These are phyloP conservation scores for Matsumurasca onukii DNA, from an alignment of 1,140 invertebrate genomes.

Conservation along the genomic window DNA sequence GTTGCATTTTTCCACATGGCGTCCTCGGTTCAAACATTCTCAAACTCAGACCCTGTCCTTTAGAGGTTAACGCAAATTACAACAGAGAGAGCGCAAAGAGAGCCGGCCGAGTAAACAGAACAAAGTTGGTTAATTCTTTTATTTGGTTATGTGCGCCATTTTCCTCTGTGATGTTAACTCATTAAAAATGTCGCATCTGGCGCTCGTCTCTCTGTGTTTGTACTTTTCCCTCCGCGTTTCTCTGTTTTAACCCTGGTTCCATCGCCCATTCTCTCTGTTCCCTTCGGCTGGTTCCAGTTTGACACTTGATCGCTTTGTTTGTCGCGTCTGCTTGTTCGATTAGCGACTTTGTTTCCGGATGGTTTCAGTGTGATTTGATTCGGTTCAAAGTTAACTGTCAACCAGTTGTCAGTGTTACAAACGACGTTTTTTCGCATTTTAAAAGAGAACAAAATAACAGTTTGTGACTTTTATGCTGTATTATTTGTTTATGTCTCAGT, in stretches of 20 bases:
- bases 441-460: too few relatives aligned
- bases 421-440: too few relatives aligned
- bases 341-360: too few relatives aligned
- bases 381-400: too few relatives aligned
- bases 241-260: not conserved
- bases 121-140: constrained; percentile 11
- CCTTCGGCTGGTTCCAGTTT: not conserved
- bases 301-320: not conserved
- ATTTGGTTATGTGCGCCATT: constrained; percentile 14
- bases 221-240: not conserved
- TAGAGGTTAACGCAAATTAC: constrained; percentile 12
- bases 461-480: too few relatives aligned
- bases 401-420: too few relatives aligned
- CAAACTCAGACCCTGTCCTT: not conserved
- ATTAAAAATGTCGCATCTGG: constrained; percentile 7
- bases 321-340: not conserved
- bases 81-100: constrained; percentile 5
- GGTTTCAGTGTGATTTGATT: too few relatives aligned
- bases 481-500: too few relatives aligned
- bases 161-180: constrained; percentile 10
- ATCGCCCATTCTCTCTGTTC: not conserved
- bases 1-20: constrained; percentile 12
- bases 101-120: constrained; percentile 1
- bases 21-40: not conserved
- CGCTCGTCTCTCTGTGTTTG: not conserved